A percentile compares a stretch with the other conserved stretches of the same genome.
Evolutionary conservation across 2,113 vertebrate genomes (phyloP).

Genomic region (Alaudala cheleensis): DNA sequence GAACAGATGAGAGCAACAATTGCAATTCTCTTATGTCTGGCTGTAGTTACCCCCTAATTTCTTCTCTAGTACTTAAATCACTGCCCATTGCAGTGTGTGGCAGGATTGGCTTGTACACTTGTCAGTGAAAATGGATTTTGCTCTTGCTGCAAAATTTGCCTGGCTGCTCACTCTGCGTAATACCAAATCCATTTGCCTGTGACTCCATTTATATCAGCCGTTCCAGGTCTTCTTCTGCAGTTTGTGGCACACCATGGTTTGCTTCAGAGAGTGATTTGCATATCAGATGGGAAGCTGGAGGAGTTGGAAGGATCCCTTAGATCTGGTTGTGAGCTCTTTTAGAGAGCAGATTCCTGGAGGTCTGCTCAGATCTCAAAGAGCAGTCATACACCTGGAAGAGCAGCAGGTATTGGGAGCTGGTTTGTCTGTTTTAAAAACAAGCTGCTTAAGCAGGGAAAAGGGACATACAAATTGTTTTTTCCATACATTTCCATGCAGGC

Average conservation of each 20-base stretch:
- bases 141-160: slow-evolving; percentile 12
- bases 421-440: background rate
- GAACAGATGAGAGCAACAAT: background rate
- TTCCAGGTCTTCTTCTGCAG: slow-evolving; percentile 47
- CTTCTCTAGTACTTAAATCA: background rate
- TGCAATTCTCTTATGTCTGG: background rate
- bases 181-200: slow-evolving; percentile 60
- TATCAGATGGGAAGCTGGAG: slow-evolving; percentile 37
- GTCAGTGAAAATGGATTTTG: slow-evolving; percentile 25
- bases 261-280: slow-evolving; percentile 58
- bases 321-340: background rate
- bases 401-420: background rate
- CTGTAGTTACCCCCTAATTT: background rate
- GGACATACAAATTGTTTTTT: slow-evolving; percentile 42
- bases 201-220: slow-evolving; percentile 29
- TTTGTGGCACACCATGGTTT: slow-evolving; percentile 62
- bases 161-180: background rate
- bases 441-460: background rate
- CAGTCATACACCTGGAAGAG: background rate
- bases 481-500: slow-evolving; percentile 63
- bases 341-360: background rate
- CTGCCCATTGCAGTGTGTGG: background rate
- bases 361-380: background rate
- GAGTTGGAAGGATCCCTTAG: background rate
- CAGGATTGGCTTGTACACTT: background rate